Conservation (phyloP, 2,113 vertebrate species). For the Anarrhichthys ocellatus region DNA sequence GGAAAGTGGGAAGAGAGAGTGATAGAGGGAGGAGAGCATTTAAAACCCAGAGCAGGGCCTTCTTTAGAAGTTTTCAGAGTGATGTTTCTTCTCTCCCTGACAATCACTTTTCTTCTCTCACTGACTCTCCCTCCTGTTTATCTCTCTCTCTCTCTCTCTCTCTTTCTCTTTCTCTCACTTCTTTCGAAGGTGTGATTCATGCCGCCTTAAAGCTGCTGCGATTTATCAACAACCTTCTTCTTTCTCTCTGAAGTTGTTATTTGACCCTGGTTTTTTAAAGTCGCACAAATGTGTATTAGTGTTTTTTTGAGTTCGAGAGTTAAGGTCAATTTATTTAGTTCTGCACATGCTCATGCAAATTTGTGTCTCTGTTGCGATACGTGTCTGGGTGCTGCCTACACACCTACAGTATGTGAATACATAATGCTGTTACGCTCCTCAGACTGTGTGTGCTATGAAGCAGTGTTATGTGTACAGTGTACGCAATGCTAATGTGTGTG, state of each 20-base stretch:
- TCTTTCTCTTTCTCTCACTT: slow-evolving; percentile 44
- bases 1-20: slow-evolving; percentile 79
- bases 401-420: slow-evolving; percentile 77
- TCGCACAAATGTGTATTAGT: slow-evolving; percentile 63
- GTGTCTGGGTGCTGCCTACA: slow-evolving; percentile 68
- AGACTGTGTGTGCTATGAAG: slow-evolving; percentile 46
- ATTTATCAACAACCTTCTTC: slow-evolving; percentile 37
- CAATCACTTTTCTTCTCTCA: slow-evolving; percentile 78
- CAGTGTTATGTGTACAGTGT: slow-evolving; percentile 52
- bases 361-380: slow-evolving; percentile 64
- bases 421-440: slow-evolving; percentile 66
- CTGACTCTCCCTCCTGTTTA: slow-evolving; percentile 63
- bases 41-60: slow-evolving; percentile 85
- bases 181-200: slow-evolving; percentile 51
- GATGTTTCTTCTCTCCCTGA: slow-evolving; percentile 82
- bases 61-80: slow-evolving; percentile 82
- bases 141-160: slow-evolving; percentile 39
- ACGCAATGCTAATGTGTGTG: slow-evolving; percentile 62
- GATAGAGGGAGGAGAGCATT: slow-evolving; percentile 79
- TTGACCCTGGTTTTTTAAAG: slow-evolving; percentile 64
- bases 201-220: slow-evolving; percentile 27
- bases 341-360: slow-evolving; percentile 76
- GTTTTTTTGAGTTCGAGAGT: slow-evolving; percentile 59
- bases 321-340: slow-evolving; percentile 79
- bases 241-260: slow-evolving; percentile 57